phyloP scores from a whole-genome alignment of 2,888 invertebrate species.

The Epinotia nisella region DNA sequence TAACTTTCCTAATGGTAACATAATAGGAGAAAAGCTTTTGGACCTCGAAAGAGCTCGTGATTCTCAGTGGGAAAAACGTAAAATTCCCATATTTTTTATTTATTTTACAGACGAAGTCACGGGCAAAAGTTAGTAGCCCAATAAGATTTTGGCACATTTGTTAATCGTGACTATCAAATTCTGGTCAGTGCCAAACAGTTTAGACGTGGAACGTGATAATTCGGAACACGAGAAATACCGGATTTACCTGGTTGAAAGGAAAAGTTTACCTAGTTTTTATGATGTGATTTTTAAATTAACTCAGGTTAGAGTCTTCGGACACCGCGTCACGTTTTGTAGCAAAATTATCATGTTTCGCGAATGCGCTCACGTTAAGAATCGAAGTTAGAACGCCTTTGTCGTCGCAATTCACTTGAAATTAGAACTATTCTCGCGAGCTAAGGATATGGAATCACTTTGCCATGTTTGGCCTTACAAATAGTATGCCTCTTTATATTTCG shows the following conservation, averaged over 20 bases:
- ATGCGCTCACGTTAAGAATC: not conserved
- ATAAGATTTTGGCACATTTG: slow-evolving; percentile 3
- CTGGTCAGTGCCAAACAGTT: not conserved
- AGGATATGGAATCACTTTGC: too few relatives aligned
- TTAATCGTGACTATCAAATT: slow-evolving; percentile 21
- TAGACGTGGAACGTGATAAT: slow-evolving; percentile 11
- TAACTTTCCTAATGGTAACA: too few relatives aligned
- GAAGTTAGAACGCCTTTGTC: too few relatives aligned
- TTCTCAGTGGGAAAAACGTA: too few relatives aligned
- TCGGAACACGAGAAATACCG: slow-evolving; percentile 11
- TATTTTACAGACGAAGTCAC: too few relatives aligned
- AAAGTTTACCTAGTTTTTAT: not conserved
- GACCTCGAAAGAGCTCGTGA: too few relatives aligned
- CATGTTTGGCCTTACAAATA: too few relatives aligned
- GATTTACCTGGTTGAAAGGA: not conserved
- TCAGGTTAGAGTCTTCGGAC: not conserved
- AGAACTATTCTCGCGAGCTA: too few relatives aligned
- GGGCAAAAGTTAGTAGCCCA: not conserved
- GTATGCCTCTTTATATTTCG: too few relatives aligned
- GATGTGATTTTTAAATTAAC: slow-evolving; percentile 7
- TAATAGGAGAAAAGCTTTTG: too few relatives aligned
- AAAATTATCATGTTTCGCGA: not conserved
- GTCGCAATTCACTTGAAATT: too few relatives aligned
- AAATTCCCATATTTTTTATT: too few relatives aligned
- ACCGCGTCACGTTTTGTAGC: not conserved